phyloP scores from a whole-genome alignment of 2,797 vertebrate genomes.

The Cossypha caffra region DNA sequence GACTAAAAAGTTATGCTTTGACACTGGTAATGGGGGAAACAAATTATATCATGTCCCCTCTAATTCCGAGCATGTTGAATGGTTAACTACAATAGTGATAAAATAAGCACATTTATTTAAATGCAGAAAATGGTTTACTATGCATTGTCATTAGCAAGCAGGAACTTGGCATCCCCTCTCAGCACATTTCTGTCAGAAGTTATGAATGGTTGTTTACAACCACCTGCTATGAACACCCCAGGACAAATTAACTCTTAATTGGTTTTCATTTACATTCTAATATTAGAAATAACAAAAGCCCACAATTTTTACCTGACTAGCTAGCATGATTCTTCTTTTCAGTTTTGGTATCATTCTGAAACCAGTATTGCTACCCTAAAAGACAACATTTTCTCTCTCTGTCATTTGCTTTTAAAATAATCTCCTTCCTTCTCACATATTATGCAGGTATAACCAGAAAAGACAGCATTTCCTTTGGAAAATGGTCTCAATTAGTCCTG shows the following conservation, averaged over 20 bases:
- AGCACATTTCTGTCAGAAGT: not conserved
- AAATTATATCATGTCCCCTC: not conserved
- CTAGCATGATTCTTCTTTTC: not conserved
- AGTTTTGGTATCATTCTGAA: not conserved
- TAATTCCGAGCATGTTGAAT: not conserved
- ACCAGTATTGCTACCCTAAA: not conserved
- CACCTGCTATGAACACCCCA: not conserved
- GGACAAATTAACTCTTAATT: not conserved
- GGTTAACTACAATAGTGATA: not conserved
- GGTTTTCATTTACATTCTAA: not conserved
- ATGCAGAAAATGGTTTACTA: not conserved
- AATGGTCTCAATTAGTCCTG: not conserved
- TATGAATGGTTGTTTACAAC: not conserved
- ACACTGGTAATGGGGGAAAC: not conserved
- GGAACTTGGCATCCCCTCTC: not conserved
- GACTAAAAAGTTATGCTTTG: not conserved
- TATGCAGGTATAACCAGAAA: not conserved
- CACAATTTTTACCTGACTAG: slow-evolving; percentile 26
- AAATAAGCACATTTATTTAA: not conserved
- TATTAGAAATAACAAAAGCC: not conserved
- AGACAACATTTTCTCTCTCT: not conserved
- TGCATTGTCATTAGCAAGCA: not conserved
- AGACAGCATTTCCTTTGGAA: not conserved
- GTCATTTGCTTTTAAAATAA: not conserved
- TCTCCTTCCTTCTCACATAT: not conserved